phyloP scores from a whole-genome alignment of 2,888 invertebrate genomes.

The Heliconius sara region DNA sequence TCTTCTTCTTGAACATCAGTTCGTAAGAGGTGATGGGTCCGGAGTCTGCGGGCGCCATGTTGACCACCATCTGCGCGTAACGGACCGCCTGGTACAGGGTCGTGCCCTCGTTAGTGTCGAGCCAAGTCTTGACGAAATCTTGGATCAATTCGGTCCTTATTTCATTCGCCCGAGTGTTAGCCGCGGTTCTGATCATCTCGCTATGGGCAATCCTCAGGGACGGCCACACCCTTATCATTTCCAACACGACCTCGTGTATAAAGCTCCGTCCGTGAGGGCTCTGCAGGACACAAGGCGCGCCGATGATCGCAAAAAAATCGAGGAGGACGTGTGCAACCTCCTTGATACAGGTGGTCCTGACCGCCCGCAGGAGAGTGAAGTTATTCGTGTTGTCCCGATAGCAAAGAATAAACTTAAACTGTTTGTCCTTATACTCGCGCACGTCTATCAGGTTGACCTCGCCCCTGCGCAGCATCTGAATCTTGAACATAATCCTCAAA shows the following conservation, averaged over 20 bases:
- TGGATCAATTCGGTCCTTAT: not conserved
- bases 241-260: not conserved
- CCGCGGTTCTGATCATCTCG: conserved; percentile 2
- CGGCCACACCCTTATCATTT: not conserved
- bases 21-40: not conserved
- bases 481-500: not conserved
- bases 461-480: not conserved
- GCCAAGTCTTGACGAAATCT: not conserved
- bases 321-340: conserved; percentile 2
- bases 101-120: not conserved
- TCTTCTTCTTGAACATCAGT: not conserved
- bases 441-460: not conserved
- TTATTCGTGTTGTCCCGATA: conserved; percentile 5
- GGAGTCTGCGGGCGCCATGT: not conserved
- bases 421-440: not conserved
- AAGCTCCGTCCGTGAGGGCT: not conserved
- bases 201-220: not conserved
- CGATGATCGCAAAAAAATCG: conserved; percentile 5
- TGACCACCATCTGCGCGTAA: conserved; percentile 12
- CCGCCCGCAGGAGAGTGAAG: not conserved
- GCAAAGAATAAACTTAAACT: not conserved
- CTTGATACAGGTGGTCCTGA: not conserved
- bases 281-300: conserved; percentile 3
- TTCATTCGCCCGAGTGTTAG: not conserved
- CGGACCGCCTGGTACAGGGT: conserved; percentile 5